These are phyloP conservation scores for Holotrichia oblita DNA, from an alignment of 1,140 invertebrate genomes.

Conservation along the genomic window DNA sequence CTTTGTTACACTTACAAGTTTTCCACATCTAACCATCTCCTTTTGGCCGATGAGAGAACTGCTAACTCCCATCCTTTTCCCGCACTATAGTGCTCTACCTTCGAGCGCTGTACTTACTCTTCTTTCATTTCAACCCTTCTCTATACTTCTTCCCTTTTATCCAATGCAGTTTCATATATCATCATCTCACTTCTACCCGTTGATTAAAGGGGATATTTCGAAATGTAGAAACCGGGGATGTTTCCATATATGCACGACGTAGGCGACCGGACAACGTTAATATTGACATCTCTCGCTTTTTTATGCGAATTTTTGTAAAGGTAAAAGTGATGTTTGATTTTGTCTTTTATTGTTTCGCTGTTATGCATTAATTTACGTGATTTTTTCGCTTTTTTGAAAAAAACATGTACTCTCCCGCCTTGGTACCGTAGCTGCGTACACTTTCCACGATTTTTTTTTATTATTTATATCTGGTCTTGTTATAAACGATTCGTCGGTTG, in stretches of 20 bases:
- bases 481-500: constrained; percentile 37
- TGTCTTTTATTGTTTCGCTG: constrained; percentile 52
- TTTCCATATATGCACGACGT: constrained; percentile 37
- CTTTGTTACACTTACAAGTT: constrained; percentile 27
- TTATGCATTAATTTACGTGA: constrained; percentile 45
- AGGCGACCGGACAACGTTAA: constrained; percentile 47
- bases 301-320: constrained; percentile 50
- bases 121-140: constrained; percentile 40
- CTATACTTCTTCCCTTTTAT: background rate
- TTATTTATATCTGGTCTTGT: constrained; percentile 24
- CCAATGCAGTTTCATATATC: constrained; percentile 27
- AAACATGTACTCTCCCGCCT: constrained; percentile 14
- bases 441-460: background rate
- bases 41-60: background rate
- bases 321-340: constrained; percentile 55
- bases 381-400: constrained; percentile 20
- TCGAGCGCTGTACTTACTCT: constrained; percentile 24
- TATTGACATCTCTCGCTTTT: constrained; percentile 53
- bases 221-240: constrained; percentile 34
- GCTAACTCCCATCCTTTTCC: background rate
- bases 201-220: constrained; percentile 50
- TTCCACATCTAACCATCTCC: background rate
- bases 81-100: background rate
- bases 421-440: background rate
- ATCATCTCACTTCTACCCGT: constrained; percentile 42